Base-by-base conservation (phyloP, 2,797 vertebrate genomes). In the Ceyx erithaca region DNA sequence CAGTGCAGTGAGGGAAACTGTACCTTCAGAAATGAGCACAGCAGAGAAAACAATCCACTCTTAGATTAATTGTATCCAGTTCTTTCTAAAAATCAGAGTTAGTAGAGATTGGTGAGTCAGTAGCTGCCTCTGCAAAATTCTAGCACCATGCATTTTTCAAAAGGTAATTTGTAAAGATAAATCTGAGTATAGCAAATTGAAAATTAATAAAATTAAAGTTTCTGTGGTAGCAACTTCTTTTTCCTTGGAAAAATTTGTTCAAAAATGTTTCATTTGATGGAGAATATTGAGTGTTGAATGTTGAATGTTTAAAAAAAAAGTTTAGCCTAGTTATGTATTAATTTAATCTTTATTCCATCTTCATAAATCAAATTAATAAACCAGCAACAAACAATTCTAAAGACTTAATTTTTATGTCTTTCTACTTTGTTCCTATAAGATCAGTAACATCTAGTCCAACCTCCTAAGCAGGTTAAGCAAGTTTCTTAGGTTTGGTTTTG, bases 1-100 rank as follows among this genome's bases (percentile, higher is more conserved):
- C 96, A 95, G 68, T 46, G 68, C 70, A 94, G 59, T 82, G 72
- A 90, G 76, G 94, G 70, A 96, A 97, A 87, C 70, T 91, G 69
- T 94, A 91, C 96, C 93, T 96, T 90, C 85, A 83, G 93, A 95
- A 95, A 80, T 11, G 48, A 89, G 85, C 54, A 92, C 54, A 76
- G 89, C 86, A 96, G 64, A 89, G 93, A 94, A 96, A 95, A 92
- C 90, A 89, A 93, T 87, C 45, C 87, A 93, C 79, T 87, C 82
- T 85, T 95, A 45, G 92, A 93, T 31, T n/a, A 91, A 83, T 55
- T 88, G n/a, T n/a, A 93, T 86, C 87, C 72, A 83, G 54, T 96
- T 68, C 37, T 69, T 93, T 80, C 85, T 73, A 77, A 59, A 88
- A 80, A 95, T 52, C 61, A 79, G 62, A 45, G 23, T 62, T 73